Evolutionary conservation across 2,113 vertebrate species (phyloP), one percentile per base, ranked within the genome.

Genomic region (Myodes glareolus): DNA sequence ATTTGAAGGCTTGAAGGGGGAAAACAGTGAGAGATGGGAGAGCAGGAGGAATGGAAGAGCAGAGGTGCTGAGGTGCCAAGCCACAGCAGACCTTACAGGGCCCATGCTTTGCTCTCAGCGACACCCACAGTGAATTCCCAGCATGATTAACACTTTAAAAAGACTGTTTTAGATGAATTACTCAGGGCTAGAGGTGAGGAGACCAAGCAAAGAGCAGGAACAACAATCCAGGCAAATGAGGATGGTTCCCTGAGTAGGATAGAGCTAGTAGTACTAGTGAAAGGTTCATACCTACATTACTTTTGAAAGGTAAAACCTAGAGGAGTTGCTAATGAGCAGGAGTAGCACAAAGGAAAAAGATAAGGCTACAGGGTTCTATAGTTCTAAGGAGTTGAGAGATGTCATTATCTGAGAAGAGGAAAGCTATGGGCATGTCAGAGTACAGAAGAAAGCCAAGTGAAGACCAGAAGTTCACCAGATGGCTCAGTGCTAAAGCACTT

Each of bases 81-180:
- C 33, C 61, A 31, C 31, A 76, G 5, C 31, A 85, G 23, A 63
- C 68, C 58, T 55, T 45, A 47, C 3, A 65, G n/a, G 39, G 67
- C 42, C 61, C 85, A 25, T 39, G 65, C 12, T 94, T 88, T 84
- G 31, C 42, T 76, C 33, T n/a, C 13, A 45, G 85, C 50, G 75
- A 87, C 91, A 90, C 25, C 58, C 25, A 86, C 19, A 77, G 65
- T 52, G 36, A 55, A 67, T 92, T 88, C 27, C 47, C 8, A 82
- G 50, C 27, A 77, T n/a, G 7, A 92, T 80, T 84, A 88, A 13
- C n/a, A 90, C 87, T 78, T 97, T 82, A 29, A 80, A 80, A 95
- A 42, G 36, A 90, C 77, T 72, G 67, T 5, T 5, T 93, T 42
- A 93, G 94, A 88, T 93, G 73, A 91, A 92, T 73, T 88, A 89